A percentile compares a stretch with the other conserved stretches of the same genome.
Evolutionary conservation across 1,140 invertebrate species (phyloP).

Genomic region (Cotesia chilonis): DNA sequence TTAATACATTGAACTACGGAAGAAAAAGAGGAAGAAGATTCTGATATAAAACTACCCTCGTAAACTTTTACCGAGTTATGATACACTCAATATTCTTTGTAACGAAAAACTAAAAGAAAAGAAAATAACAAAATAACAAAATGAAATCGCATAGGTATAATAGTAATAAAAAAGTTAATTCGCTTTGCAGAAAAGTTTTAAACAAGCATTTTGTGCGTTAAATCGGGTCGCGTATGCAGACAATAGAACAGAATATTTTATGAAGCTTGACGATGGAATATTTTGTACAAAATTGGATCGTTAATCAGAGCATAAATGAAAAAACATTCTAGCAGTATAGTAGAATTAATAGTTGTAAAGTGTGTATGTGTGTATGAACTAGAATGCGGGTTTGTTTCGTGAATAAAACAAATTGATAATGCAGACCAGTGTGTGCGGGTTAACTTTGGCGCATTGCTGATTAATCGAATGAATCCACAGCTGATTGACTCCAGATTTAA

Average conservation of each 20-base stretch:
- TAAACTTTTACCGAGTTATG: no score
- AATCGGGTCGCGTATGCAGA: no score
- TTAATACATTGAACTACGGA: background rate
- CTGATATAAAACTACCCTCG: no score
- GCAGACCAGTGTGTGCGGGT: conserved; percentile 29
- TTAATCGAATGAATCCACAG: conserved; percentile 53
- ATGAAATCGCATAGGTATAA: no score
- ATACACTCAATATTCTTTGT: no score
- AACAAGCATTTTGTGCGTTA: background rate
- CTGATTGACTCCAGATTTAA: conserved; percentile 54
- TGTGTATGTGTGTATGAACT: no score
- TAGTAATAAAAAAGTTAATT: no score
- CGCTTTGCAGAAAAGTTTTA: background rate
- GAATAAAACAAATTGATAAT: conserved; percentile 47
- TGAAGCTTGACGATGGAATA: conserved; percentile 6
- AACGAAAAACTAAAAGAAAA: no score
- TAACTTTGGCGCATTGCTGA: conserved; percentile 46
- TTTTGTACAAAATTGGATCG: conserved; percentile 19
- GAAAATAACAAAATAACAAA: no score
- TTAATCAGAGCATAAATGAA: conserved; percentile 16
- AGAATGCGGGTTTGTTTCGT: background rate
- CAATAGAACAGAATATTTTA: conserved; percentile 11
- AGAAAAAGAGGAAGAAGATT: background rate
- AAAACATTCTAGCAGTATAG: conserved; percentile 3
- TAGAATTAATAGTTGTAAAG: no score